Conservation (phyloP, 2,113 vertebrate genomes). For the Calidris pygmaea region DNA sequence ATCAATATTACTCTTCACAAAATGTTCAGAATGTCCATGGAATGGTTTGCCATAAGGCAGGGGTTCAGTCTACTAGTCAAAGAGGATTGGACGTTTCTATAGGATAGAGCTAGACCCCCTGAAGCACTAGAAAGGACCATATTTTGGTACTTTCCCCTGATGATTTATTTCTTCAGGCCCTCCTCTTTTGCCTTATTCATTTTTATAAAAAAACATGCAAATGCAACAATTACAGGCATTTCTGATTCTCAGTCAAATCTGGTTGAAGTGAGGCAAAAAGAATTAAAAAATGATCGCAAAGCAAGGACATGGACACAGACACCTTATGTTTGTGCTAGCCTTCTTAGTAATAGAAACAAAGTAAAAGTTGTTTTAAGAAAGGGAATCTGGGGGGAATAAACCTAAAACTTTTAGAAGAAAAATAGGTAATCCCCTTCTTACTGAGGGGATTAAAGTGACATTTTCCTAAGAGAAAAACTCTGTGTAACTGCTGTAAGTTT, state of each 20-base stretch:
- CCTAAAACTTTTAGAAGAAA: neutral
- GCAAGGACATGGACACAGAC: neutral
- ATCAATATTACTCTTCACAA: neutral
- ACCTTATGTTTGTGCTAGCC: neutral
- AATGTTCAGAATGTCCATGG: neutral
- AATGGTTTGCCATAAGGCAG: neutral
- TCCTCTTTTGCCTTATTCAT: neutral
- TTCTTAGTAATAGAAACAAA: neutral
- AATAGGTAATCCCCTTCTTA: neutral
- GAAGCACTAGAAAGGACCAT: neutral
- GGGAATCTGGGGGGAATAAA: accelerated
- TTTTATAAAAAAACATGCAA: neutral
- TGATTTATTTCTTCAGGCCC: neutral
- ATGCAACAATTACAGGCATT: neutral
- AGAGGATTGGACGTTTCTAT: neutral
- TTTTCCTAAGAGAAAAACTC: neutral
- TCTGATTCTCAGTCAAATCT: neutral
- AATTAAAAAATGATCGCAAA: neutral
- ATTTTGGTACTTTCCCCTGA: accelerated
- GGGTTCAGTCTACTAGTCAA: neutral
- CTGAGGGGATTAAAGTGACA: neutral
- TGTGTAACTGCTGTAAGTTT: neutral
- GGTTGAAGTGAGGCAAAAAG: neutral
- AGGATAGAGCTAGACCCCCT: neutral
- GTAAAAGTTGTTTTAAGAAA: neutral